Evolutionary conservation across 2,113 vertebrate genomes (phyloP), one percentile per base, ranked within the genome.

Genomic region (Aegithalos caudatus): DNA sequence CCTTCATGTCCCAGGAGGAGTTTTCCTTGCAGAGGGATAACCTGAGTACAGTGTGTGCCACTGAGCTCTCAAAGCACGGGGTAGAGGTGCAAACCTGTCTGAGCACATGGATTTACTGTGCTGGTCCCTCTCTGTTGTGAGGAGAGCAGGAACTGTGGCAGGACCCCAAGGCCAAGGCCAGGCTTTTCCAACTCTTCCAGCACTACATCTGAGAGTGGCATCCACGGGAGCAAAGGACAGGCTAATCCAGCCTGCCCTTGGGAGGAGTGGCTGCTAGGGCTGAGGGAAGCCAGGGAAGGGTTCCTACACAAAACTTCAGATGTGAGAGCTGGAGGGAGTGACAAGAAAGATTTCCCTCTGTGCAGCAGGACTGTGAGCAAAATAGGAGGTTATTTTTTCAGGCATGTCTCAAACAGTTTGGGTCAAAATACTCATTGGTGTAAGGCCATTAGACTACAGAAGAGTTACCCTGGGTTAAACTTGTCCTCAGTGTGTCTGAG

Each of bases 311-410:
- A 44, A 90, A 56, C 27, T 54, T 7, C 28, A 67, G 64, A 67
- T 0, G 1, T 88, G 64, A 81, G 51, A 94, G 56, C 88, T 83
- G 38, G 56, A 94, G 50, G 47, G 76, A 90, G 38, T 53, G 82
- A 92, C 76, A 81, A 81, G 76, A 88, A 96, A 86, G 71, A 92
- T 84, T 86, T 93, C 60, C 24, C 45, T 66, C 85, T 88, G 88
- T 73, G 71, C 57, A 74, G 35, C 67, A 73, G 79, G 21, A 80
- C 58, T 4, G 2, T 31, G 65, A 83, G 51, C 54, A 66, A 86
- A 81, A 89, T 4, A 74, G 64, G 48, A 90, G 65, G 85, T 73
- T 93, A 83, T 95, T 92, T 94, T 95, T 77, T 76, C 69, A 93
- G 77, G 72, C 48, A 48, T 64, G 77, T 77, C 47, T 90, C 82